These are phyloP conservation scores for Dascillus cervinus DNA, from an alignment of 2,888 invertebrate species.

Conservation along the genomic window DNA sequence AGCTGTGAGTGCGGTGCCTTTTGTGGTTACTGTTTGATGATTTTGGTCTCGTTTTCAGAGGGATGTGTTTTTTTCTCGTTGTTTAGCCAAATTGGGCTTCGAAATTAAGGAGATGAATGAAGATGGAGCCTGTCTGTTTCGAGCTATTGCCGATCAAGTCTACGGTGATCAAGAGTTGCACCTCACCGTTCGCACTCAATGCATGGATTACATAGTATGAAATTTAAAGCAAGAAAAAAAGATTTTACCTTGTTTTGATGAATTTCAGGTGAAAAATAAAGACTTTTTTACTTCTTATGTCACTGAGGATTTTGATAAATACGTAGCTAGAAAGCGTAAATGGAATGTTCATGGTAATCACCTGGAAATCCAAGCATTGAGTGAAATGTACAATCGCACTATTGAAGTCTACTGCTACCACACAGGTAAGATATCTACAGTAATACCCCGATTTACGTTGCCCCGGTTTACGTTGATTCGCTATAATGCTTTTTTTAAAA, in stretches of 20 bases:
- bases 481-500: too few species aligned
- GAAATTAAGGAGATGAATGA: constrained; percentile 76
- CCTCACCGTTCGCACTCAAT: constrained; percentile 68
- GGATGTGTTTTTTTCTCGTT: constrained; percentile 36
- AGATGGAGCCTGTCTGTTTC: constrained; percentile 83
- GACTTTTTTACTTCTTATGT: constrained; percentile 85
- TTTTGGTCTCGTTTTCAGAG: constrained; percentile 23
- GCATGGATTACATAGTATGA: constrained; percentile 85
- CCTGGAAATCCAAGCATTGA: constrained; percentile 84
- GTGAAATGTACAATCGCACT: constrained; percentile 80
- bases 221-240: constrained; percentile 1
- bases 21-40: background rate
- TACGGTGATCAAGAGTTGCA: constrained; percentile 91
- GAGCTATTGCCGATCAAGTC: constrained; percentile 83
- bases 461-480: too few species aligned
- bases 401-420: constrained; percentile 80
- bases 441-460: too few species aligned
- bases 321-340: constrained; percentile 71
- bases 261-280: constrained; percentile 65
- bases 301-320: constrained; percentile 80
- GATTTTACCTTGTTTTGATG: constrained; percentile 10
- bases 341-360: constrained; percentile 83
- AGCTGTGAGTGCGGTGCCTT: constrained; percentile 23
- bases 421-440: constrained; percentile 46
- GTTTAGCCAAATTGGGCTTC: constrained; percentile 64